Percentiles rank a stretch among this genome's conserved stretches.
These are phyloP conservation scores for Antitype chi DNA, from an alignment of 2,888 invertebrate species.

Conservation along the genomic window DNA sequence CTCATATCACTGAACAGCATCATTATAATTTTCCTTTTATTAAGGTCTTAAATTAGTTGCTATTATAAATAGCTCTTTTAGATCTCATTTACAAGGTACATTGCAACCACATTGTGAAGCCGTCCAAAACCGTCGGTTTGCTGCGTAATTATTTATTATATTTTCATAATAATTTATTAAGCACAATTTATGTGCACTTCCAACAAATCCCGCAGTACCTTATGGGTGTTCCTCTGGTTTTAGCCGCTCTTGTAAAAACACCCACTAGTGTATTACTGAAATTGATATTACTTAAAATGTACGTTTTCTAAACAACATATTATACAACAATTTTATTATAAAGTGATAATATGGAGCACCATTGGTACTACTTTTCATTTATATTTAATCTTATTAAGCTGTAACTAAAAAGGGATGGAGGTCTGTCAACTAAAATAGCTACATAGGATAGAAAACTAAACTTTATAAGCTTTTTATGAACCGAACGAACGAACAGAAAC, in stretches of 20 bases:
- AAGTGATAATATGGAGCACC: neutral
- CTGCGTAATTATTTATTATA: neutral
- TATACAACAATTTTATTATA: neutral
- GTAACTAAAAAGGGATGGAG: no score
- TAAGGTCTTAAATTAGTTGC: neutral
- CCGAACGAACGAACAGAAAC: neutral
- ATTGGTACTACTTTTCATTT: neutral
- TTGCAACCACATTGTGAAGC: neutral
- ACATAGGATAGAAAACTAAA: neutral
- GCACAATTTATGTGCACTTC: slow-evolving; percentile 2
- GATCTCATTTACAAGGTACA: neutral
- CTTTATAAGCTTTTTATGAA: neutral
- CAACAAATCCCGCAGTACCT: neutral
- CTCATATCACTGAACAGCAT: neutral
- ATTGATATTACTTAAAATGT: neutral
- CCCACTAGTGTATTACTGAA: no score
- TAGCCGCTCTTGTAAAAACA: neutral
- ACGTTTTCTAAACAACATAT: neutral
- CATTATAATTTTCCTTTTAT: neutral
- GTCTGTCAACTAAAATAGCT: neutral
- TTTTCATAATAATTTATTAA: neutral
- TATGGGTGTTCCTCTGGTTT: neutral
- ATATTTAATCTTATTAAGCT: neutral
- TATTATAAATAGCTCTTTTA: neutral
- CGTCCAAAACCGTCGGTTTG: neutral